Conservation (phyloP, 2,113 vertebrate genomes). For the Callaeas wilsoni region DNA sequence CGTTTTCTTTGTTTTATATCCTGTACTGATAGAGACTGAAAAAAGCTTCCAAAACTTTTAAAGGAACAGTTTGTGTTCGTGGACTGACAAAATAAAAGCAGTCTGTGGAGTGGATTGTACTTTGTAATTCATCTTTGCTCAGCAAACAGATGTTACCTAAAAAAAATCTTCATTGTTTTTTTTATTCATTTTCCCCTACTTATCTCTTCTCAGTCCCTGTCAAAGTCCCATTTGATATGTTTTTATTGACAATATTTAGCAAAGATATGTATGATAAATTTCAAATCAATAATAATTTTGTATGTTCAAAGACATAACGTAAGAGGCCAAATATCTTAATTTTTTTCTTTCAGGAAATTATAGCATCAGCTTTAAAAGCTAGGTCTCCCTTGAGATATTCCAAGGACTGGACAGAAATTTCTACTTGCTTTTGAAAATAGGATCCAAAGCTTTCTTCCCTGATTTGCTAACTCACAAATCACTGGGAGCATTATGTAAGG, state of each 20-base stretch:
- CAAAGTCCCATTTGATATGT: not conserved
- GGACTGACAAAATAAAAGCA: not conserved
- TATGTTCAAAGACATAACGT: not conserved
- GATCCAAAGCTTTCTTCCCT: not conserved
- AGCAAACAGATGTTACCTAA: not conserved
- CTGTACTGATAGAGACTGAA: not conserved
- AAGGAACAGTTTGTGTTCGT: not conserved
- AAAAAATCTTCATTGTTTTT: not conserved
- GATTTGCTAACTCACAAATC: slow-evolving; percentile 8
- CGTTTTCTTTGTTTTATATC: not conserved
- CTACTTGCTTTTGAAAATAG: not conserved
- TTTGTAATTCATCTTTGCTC: not conserved
- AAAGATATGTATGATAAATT: not conserved
- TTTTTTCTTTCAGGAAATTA: not conserved
- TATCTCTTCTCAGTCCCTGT: not conserved
- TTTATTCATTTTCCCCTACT: not conserved
- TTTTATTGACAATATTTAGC: not conserved
- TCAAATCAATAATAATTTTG: not conserved
- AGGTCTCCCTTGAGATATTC: not conserved
- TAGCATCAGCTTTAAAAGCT: not conserved
- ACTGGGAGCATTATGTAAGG: not conserved
- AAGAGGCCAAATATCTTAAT: not conserved
- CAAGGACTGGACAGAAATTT: not conserved
- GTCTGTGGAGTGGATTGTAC: not conserved
- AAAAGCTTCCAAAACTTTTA: not conserved